These are phyloP conservation scores for Pogonomyrmex barbatus DNA, from an alignment of 1,140 invertebrate species.

Conservation along the genomic window DNA sequence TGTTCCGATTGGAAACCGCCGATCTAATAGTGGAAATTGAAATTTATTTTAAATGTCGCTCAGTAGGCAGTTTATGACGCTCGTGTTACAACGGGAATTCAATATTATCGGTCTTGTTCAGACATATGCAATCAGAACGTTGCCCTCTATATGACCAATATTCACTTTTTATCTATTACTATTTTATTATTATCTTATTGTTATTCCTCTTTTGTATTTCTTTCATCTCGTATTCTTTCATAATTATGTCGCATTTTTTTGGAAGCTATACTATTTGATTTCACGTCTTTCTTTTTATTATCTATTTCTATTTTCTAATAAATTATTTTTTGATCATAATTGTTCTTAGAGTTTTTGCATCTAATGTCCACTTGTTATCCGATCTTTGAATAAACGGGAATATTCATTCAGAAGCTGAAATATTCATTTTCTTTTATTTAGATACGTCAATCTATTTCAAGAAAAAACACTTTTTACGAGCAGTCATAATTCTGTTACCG, in stretches of 20 bases:
- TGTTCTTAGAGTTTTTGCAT: not conserved
- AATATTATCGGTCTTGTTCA: constrained; percentile 23
- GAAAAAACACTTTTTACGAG: constrained; percentile 5
- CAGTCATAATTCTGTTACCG: constrained; percentile 30
- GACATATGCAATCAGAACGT: not conserved
- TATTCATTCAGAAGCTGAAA: not conserved
- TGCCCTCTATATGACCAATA: not conserved
- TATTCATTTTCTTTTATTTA: not conserved
- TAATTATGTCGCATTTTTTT: not conserved
- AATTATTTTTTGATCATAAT: constrained; percentile 1
- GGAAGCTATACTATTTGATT: not conserved
- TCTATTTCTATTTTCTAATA: not conserved
- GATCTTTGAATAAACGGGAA: not conserved
- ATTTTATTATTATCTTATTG: not conserved
- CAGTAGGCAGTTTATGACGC: not conserved
- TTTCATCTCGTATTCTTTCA: not conserved
- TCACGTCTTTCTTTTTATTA: not conserved
- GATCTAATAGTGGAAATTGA: constrained; percentile 33
- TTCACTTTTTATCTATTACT: not conserved
- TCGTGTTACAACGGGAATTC: constrained; percentile 13
- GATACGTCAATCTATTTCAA: no score
- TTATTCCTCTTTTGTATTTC: not conserved
- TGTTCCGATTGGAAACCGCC: not conserved
- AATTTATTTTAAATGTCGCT: constrained; percentile 39
- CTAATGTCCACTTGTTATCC: not conserved